Evolutionary conservation across 2,797 vertebrate genomes (phyloP), one percentile per base, ranked within the genome.

Genomic region (Poecilia wingei): DNA sequence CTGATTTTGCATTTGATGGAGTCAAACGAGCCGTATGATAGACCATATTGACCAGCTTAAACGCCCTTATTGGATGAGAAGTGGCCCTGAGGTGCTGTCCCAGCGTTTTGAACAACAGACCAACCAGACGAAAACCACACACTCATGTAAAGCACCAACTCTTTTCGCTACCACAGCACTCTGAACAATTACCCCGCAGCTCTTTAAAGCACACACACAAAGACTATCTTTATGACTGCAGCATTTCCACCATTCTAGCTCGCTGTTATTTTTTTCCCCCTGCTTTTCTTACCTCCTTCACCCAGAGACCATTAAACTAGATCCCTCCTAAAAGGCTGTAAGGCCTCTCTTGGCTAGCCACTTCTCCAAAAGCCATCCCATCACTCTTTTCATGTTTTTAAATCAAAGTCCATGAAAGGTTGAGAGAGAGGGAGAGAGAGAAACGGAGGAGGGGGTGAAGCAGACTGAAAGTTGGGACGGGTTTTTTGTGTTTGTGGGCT

Each of bases 271-370:
- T 77, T 64, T 59, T 55, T 66, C 49, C 12, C 16, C 51, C 55
- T 16, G 53, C 84, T 89, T 89, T 86, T 86, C 76, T 86, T 87
- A 82, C 89, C 88, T 87, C 84, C 79, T 89, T 93, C 88, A 89
- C 81, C 84, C 80, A 77, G 83, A 92, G 92, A 90, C 90, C 90
- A 93, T 93, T 93, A 93, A 93, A 92, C 90, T 87, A 87, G 88
- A 93, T 93, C 89, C 83, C 86, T 81, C 87, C 88, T 87, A 88
- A 94, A 94, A 88, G 88, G 88, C 86, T 91, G 89, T 90, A 90
- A 93, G 91, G 88, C 88, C 88, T 91, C 86, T 90, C 85, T 89
- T 89, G 85, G 88, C 87, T 25, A 51, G 90, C 87, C 88, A 80
- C 84, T 93, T 77, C 86, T 92, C 87, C 89, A 85, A 68, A 89